A percentile compares a stretch with the other conserved stretches of the same genome.
phyloP scores from a whole-genome alignment of 1,140 invertebrate species.

The Drosophila mayri region DNA sequence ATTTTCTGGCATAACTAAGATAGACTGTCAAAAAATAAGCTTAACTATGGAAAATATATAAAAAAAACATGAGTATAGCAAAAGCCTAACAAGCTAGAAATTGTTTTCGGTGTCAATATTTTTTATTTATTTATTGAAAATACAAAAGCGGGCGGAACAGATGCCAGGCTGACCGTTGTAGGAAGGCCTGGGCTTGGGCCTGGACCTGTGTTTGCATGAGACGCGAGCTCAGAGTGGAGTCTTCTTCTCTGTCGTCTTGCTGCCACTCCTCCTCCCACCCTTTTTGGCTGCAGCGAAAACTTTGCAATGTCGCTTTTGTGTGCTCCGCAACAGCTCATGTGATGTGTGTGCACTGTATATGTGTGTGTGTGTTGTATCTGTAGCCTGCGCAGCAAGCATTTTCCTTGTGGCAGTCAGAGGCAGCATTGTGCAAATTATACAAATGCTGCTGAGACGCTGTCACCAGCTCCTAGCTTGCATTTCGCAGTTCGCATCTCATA shows the following conservation, averaged over 20 bases:
- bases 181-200: background rate
- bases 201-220: constrained; percentile 24
- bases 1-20: background rate
- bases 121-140: constrained; percentile 14
- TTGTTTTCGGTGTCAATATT: constrained; percentile 5
- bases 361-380: constrained; percentile 44
- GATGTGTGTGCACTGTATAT: constrained; percentile 24
- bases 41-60: background rate
- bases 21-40: background rate
- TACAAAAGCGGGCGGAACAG: background rate
- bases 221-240: constrained; percentile 34
- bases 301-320: constrained; percentile 57
- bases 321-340: constrained; percentile 27
- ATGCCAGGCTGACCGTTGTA: constrained; percentile 18
- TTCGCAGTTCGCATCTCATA: constrained; percentile 28
- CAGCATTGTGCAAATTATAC: constrained; percentile 74
- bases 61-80: accelerated
- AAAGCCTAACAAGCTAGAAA: background rate
- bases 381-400: constrained; percentile 70
- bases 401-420: constrained; percentile 49
- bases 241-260: constrained; percentile 14
- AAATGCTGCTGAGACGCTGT: constrained; percentile 66
- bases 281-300: constrained; percentile 49
- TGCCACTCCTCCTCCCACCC: background rate
- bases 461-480: constrained; percentile 52